These are phyloP conservation scores for Monomorium pharaonis DNA, from an alignment of 1,140 invertebrate genomes.

Conservation along the genomic window DNA sequence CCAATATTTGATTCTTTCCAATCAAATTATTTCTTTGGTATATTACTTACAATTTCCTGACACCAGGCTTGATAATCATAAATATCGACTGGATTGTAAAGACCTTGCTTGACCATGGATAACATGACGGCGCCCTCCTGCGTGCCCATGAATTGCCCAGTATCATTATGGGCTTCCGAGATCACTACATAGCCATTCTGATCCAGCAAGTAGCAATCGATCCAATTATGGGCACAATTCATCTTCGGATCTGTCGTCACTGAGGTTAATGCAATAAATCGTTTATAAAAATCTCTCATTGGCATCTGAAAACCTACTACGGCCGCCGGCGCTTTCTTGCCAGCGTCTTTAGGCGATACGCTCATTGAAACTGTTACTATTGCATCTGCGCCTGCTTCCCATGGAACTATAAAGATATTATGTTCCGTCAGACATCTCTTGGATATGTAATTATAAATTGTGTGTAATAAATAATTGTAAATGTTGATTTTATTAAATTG, in stretches of 20 bases:
- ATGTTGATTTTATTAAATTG: too few species aligned
- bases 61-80: slow-evolving; percentile 96
- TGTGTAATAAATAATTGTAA: neutral
- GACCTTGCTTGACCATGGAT: slow-evolving; percentile 89
- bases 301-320: slow-evolving; percentile 95
- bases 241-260: slow-evolving; percentile 70
- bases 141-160: slow-evolving; percentile 94
- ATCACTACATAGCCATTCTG: slow-evolving; percentile 95
- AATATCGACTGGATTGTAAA: slow-evolving; percentile 91
- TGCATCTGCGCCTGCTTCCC: slow-evolving; percentile 86
- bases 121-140: slow-evolving; percentile 92
- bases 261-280: slow-evolving; percentile 91
- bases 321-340: slow-evolving; percentile 92
- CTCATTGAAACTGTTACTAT: slow-evolving; percentile 93
- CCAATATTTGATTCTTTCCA: neutral
- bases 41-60: slow-evolving; percentile 79
- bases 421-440: neutral
- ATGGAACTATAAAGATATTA: slow-evolving; percentile 86
- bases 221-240: slow-evolving; percentile 86
- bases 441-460: neutral
- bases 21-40: neutral
- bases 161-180: slow-evolving; percentile 89
- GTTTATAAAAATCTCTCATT: slow-evolving; percentile 87
- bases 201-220: slow-evolving; percentile 94
- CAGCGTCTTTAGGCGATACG: slow-evolving; percentile 92